Percentiles rank a stretch among this genome's conserved stretches.
These are phyloP conservation scores for Anguilla megastoma DNA, from an alignment of 2,797 vertebrate genomes.

Conservation along the genomic window DNA sequence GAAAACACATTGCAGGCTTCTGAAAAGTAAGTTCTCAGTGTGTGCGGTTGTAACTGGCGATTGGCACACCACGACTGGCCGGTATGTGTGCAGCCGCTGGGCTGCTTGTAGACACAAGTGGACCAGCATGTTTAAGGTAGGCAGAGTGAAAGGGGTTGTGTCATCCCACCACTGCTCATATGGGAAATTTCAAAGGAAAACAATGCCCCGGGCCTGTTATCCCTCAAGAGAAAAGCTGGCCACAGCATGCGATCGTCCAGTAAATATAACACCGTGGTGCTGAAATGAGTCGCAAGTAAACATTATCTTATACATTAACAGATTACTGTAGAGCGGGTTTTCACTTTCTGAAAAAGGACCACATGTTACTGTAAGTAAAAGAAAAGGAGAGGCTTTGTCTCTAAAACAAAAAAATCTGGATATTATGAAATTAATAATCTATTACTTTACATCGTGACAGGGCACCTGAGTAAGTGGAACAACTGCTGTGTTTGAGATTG, in stretches of 20 bases:
- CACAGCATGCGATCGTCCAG: constrained; percentile 53
- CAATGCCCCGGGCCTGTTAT: constrained; percentile 70
- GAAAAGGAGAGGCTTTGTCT: neutral
- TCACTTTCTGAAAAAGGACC: neutral
- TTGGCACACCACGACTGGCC: constrained; percentile 61
- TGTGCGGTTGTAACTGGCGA: constrained; percentile 61
- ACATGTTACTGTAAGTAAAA: neutral
- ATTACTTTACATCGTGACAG: neutral
- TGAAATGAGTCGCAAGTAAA: neutral
- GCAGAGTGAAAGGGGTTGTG: neutral
- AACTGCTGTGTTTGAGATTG: neutral
- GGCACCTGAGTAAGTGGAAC: neutral
- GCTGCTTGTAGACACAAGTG: constrained; percentile 27
- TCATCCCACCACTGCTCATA: neutral
- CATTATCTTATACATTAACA: neutral
- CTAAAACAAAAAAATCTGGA: neutral
- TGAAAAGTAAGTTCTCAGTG: constrained; percentile 63
- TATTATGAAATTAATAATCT: neutral
- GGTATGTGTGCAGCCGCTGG: constrained; percentile 45
- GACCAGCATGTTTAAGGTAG: neutral
- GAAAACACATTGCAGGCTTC: constrained; percentile 61
- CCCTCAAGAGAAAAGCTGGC: constrained; percentile 59
- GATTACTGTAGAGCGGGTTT: neutral
- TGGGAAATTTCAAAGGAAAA: constrained; percentile 57
- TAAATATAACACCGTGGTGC: constrained; percentile 49